Conservation (phyloP, 2,113 vertebrate species). For the Lipotes vexillifer region DNA sequence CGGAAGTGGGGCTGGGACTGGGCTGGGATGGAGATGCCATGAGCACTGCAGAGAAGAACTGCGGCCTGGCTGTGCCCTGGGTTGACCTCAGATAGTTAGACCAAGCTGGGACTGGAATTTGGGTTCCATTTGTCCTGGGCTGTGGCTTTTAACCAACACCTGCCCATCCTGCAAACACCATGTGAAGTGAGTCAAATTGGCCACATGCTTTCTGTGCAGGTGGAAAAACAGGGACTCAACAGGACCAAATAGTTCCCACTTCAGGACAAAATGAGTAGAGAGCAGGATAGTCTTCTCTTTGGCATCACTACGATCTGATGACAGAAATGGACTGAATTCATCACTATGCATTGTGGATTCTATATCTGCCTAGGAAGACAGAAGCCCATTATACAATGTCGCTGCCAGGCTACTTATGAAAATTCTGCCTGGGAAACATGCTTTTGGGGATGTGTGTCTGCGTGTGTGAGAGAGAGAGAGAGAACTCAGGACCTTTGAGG, state of each 20-base stretch:
- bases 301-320: too few relatives aligned
- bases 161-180: fast-evolving
- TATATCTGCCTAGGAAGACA: fast-evolving
- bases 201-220: too few relatives aligned
- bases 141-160: too few relatives aligned
- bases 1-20: neutral
- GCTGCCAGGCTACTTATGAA: neutral
- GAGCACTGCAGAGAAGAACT: fast-evolving
- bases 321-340: neutral
- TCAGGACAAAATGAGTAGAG: neutral
- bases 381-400: fast-evolving
- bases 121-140: fast-evolving
- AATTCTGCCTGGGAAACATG: neutral
- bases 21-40: neutral
- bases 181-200: neutral
- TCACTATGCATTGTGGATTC: neutral
- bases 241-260: neutral
- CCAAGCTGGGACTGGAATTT: fast-evolving
- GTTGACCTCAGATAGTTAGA: too few relatives aligned
- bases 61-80: neutral
- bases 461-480: neutral
- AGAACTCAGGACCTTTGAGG: neutral
- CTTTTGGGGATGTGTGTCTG: neutral
- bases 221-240: neutral
- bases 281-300: neutral